phyloP scores from a whole-genome alignment of 1,140 invertebrate genomes.

The Eurosta solidaginis region DNA sequence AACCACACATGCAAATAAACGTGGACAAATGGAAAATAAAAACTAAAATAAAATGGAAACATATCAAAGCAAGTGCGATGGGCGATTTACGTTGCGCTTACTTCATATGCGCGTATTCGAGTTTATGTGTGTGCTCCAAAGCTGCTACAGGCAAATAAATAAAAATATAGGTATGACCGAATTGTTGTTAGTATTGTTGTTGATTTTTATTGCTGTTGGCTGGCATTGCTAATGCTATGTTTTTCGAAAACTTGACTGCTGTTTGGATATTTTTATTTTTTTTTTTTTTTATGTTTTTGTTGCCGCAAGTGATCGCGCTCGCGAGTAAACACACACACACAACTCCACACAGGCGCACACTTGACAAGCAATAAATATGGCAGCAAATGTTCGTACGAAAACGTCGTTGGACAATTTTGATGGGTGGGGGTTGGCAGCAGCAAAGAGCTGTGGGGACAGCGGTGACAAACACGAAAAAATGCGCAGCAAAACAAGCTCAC shows the following conservation, averaged over 20 bases:
- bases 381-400: background rate
- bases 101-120: background rate
- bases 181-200: background rate
- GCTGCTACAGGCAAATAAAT: conserved; percentile 6
- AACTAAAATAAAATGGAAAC: background rate
- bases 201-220: background rate
- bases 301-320: conserved; percentile 18
- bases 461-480: background rate
- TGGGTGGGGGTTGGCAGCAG: background rate
- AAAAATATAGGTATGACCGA: too few species aligned
- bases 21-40: too few species aligned
- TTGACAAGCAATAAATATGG: conserved; percentile 22
- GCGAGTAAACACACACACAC: background rate
- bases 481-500: background rate
- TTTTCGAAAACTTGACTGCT: conserved; percentile 8
- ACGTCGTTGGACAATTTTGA: background rate
- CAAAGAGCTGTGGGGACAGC: background rate
- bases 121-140: background rate
- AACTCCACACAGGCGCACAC: background rate
- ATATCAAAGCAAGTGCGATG: conserved; percentile 7
- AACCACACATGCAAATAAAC: background rate
- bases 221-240: conserved; percentile 19
- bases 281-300: background rate
- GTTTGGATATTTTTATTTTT: too few species aligned
- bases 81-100: conserved; percentile 6